Evolutionary conservation across 2,888 invertebrate species (phyloP), one percentile per base, ranked within the genome.

Genomic region (Tribolium freemani): DNA sequence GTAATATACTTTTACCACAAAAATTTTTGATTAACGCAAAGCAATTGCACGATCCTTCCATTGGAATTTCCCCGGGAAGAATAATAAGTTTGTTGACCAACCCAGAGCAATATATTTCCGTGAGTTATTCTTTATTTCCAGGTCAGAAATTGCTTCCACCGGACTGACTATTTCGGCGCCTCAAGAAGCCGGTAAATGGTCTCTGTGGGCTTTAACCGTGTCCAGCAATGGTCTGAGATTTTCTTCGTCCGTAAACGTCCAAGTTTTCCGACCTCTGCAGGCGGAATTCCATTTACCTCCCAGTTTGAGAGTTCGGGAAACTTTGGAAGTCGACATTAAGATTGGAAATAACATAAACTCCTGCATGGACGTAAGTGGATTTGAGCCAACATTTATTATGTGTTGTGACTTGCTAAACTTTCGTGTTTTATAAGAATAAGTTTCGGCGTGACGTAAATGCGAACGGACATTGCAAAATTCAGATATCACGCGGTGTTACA

Each of bases 311-410:
- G 91, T 91, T 6, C 89, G 91, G 0, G 92, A 92, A 82, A 90
- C 90, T 0, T 88, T 91, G 0, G 91, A 92, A 81, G 90, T 91
- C n/a, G 91, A 91, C 77, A 91, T 92, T 76, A 91, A 91, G 84
- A 91, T 92, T 70, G 91, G 90, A 0, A 92, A 91, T 80, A 91
- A 91, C 74, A 89, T 91, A 79, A 91, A 91, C 81, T 90, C 91
- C 71, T 92, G 92, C 84, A 90, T 92, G 89, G 92, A 92, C 82
- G 92, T 92, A 83, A 91, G 91, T 67, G 67, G 38, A 38, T 38
- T 38, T 38, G 8, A 8, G 8, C 9, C 9, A 5, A n/a, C n/a
- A 38, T 38, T 38, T 38, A 38, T 38, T 38, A 8, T 8, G 38
- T 6, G 38, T 57, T 57, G 11, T 9, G 20, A 26, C 9, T 44